Evolutionary conservation across 2,888 invertebrate genomes (phyloP), one percentile per base, ranked within the genome.

Genomic region (Syrista parreyssii): DNA sequence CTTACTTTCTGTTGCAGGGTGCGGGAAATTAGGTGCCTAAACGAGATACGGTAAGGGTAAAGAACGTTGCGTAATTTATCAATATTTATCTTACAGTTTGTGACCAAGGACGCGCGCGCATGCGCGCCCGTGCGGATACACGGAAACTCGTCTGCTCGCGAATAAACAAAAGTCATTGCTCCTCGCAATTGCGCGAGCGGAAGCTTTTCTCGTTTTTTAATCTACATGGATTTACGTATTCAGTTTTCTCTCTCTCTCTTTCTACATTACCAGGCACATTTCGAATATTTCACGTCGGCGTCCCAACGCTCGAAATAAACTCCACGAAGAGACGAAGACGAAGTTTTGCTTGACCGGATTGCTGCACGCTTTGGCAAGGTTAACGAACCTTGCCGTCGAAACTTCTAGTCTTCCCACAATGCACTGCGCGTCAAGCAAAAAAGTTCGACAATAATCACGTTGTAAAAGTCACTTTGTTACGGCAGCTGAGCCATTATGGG

Each of bases 1-100:
- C 31, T 75, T 68, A 12, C n/a, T 75, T 36, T 69, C 15, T 76
- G 76, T 79, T 79, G 11, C 79, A 79, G 76, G 79, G 73, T 74
- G 76, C 74, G 73, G 74, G 34, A 73, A 35, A 74, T 33, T 74
- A 76, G 79, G 71, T 76, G 76, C 73, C 76, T 75, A 76, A 68
- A 75, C 76, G 73, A 30, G 40, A 79, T 68, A 79, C 68, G 74
- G 79, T 79, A 76, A 76, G 55, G 6, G 23, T 55, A 0, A 0
- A 15, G 15, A 15, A 15, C 6, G 4, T 40, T 40, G 15, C 40
- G 40, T 6, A 40, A 40, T 40, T 15, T 6, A 15, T 40, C 6
- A 15, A 40, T 40, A 40, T 40, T 15, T 33, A 33, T 3, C 3
- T 4, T 40, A 15, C 15, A 40, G 15, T 40, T 40, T 1, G 40